phyloP scores from a whole-genome alignment of 1,140 invertebrate species.

The Anoplophora glabripennis region DNA sequence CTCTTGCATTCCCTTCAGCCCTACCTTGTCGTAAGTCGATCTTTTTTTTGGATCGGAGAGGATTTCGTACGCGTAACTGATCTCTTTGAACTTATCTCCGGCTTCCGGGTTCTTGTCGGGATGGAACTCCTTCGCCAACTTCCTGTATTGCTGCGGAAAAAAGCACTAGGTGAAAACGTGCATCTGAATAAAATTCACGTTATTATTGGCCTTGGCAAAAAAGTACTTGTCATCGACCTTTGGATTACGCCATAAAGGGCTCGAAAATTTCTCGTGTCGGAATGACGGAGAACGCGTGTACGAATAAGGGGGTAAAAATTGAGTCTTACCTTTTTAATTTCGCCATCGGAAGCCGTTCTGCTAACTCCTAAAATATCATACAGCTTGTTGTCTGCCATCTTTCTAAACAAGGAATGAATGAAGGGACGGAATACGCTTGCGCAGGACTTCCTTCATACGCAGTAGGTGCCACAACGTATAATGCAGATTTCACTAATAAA shows the following conservation, averaged over 20 bases:
- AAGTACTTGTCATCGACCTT: constrained; percentile 7
- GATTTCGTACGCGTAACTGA: constrained; percentile 84
- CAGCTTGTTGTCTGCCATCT: constrained; percentile 71
- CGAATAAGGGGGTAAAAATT: not conserved
- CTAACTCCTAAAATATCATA: constrained; percentile 80
- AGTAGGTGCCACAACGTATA: not conserved
- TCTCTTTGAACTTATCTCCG: constrained; percentile 85
- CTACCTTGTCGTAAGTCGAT: constrained; percentile 71
- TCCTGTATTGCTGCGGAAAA: constrained; percentile 68
- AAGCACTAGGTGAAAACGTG: constrained; percentile 15
- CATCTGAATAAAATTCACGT: not conserved
- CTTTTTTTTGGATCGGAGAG: constrained; percentile 70
- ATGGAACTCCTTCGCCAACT: constrained; percentile 84
- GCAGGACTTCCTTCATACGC: not conserved
- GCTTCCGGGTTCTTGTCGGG: constrained; percentile 83
- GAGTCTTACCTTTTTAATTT: constrained; percentile 81
- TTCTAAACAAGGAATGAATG: constrained; percentile 47
- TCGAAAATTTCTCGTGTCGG: not conserved
- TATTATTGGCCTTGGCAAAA: constrained; percentile 17
- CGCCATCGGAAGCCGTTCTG: constrained; percentile 69
- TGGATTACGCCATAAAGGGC: constrained; percentile 9
- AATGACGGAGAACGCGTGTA: constrained; percentile 1
- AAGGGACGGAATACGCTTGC: constrained; percentile 11
- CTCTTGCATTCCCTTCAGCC: constrained; percentile 77
- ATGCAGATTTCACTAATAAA: not conserved